Conservation (phyloP, 2,888 invertebrate species). For the Aspidiotus destructor region DNA sequence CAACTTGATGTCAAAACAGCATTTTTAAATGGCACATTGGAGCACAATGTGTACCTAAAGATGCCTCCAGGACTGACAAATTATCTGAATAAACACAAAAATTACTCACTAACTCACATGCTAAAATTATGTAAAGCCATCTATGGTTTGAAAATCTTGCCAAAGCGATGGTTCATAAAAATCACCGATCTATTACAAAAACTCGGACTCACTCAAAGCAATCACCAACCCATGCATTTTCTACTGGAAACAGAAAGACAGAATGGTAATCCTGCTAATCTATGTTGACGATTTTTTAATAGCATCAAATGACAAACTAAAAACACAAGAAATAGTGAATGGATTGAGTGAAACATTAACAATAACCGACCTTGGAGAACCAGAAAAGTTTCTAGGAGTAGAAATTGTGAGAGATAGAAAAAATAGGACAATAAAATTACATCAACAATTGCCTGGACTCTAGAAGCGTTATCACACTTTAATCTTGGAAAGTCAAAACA, state of each 20-base stretch:
- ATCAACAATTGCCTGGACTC: no score
- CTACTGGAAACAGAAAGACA: background rate
- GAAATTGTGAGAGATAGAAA: no score
- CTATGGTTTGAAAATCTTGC: background rate
- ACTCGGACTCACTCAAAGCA: background rate
- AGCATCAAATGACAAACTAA: background rate
- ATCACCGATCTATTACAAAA: background rate
- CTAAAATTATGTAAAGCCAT: background rate
- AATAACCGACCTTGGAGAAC: background rate
- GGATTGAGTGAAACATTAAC: background rate
- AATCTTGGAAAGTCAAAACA: no score
- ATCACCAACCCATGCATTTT: background rate
- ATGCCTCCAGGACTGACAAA: no score
- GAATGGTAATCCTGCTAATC: background rate
- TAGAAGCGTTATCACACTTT: no score
- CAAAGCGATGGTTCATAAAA: slow-evolving; percentile 1
- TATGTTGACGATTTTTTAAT: background rate
- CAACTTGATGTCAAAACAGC: slow-evolving; percentile 7
- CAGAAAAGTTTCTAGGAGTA: background rate
- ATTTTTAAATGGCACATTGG: background rate
- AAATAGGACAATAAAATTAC: no score
- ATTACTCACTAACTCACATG: no score
- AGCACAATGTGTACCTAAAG: background rate
- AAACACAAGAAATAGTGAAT: background rate
- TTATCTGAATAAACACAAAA: no score